Evolutionary conservation across 2,113 vertebrate species (phyloP).

Genomic region (Spilogale gracilis): DNA sequence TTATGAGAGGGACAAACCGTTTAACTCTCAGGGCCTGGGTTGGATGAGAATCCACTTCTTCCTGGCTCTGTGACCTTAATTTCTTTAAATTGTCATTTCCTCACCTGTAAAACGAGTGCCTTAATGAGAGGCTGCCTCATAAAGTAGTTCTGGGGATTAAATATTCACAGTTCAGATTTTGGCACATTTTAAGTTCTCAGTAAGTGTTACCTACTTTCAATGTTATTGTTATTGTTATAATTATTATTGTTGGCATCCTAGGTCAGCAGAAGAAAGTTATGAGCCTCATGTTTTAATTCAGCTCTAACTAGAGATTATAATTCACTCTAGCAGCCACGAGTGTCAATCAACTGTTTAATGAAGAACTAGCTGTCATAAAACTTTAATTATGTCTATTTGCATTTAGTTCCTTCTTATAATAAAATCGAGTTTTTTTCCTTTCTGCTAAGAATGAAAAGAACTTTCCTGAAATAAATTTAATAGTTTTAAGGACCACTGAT

Average conservation of each 20-base stretch:
- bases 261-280: neutral
- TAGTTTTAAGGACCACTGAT: neutral
- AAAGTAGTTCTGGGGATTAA: neutral
- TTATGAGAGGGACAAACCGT: neutral
- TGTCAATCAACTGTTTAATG: neutral
- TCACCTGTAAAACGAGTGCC: neutral
- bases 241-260: neutral
- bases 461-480: neutral
- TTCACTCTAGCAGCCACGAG: neutral
- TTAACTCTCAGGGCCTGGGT: neutral
- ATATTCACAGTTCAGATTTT: neutral
- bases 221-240: neutral
- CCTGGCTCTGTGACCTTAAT: neutral
- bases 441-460: neutral
- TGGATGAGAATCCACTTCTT: neutral
- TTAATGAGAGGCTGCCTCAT: neutral
- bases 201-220: neutral
- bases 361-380: neutral
- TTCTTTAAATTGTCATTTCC: neutral
- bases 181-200: neutral
- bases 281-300: neutral
- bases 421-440: neutral
- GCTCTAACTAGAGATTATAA: constrained; percentile 5
- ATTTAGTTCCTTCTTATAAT: constrained; percentile 6
- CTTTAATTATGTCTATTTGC: neutral